A percentile compares a stretch with the other conserved stretches of the same genome.
Conservation (phyloP, 2,113 vertebrate species). For the Sinocyclocheilus anshuiensis region DNA sequence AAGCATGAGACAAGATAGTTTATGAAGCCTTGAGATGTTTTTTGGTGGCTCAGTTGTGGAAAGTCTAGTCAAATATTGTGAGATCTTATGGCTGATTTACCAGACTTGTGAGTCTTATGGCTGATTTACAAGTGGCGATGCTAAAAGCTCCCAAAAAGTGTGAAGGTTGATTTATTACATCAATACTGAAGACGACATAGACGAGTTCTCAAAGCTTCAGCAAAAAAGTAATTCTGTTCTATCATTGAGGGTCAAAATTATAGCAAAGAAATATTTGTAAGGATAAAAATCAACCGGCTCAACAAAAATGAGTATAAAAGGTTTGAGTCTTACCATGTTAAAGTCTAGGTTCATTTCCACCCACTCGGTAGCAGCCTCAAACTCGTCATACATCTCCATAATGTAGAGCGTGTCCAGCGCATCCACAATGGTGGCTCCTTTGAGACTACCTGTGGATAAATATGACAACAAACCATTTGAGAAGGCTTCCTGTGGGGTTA, state of each 20-base stretch:
- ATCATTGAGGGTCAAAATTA: background rate
- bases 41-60: slow-evolving; percentile 17
- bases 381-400: slow-evolving; percentile 97
- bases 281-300: background rate
- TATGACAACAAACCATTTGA: slow-evolving; percentile 57
- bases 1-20: background rate
- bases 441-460: slow-evolving; percentile 79
- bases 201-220: background rate
- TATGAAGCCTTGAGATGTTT: background rate
- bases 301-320: background rate
- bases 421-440: slow-evolving; percentile 96
- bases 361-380: slow-evolving; percentile 91
- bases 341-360: slow-evolving; percentile 94
- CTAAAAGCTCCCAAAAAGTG: slow-evolving; percentile 12
- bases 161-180: background rate
- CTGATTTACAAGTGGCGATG: slow-evolving; percentile 31
- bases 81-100: slow-evolving; percentile 39
- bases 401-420: slow-evolving; percentile 93
- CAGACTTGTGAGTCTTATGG: slow-evolving; percentile 26
- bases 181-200: background rate
- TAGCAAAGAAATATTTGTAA: background rate
- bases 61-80: slow-evolving; percentile 18
- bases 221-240: slow-evolving; percentile 17
- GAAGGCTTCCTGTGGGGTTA: slow-evolving; percentile 3
- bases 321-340: slow-evolving; percentile 84